These are phyloP conservation scores for Crenichthys baileyi DNA, from an alignment of 2,797 vertebrate species.

Conservation along the genomic window DNA sequence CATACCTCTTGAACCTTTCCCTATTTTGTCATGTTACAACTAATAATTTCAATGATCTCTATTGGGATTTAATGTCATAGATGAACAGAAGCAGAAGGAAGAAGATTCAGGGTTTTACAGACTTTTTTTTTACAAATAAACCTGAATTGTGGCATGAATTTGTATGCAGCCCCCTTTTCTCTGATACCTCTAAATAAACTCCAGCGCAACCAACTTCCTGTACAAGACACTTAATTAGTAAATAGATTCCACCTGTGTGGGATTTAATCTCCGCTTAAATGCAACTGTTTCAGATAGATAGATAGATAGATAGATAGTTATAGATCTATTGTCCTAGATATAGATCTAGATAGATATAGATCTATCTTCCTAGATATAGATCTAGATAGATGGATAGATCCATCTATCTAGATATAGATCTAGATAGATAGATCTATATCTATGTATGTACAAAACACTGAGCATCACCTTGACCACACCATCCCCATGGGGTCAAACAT, in stretches of 20 bases:
- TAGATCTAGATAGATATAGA: too few relatives aligned
- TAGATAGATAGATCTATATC: too few relatives aligned
- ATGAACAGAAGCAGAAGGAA: not conserved
- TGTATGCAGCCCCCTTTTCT: not conserved
- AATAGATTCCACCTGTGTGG: not conserved
- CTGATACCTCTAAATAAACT: not conserved
- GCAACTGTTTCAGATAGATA: not conserved
- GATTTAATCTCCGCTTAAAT: not conserved
- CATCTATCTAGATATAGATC: too few relatives aligned
- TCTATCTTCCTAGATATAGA: too few relatives aligned
- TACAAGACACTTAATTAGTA: not conserved
- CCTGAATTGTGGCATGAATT: not conserved
- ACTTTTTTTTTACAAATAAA: not conserved
- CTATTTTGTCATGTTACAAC: too few relatives aligned
- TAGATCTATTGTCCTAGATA: too few relatives aligned
- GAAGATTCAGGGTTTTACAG: not conserved
- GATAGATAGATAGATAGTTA: too few relatives aligned
- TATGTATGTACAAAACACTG: too few relatives aligned
- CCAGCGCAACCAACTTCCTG: not conserved
- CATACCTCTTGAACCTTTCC: too few relatives aligned
- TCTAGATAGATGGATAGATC: too few relatives aligned
- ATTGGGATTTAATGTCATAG: not conserved
- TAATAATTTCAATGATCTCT: not conserved
- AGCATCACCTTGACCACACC: not conserved
- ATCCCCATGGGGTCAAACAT: not conserved